These are phyloP conservation scores for Torymus tubicola DNA, from an alignment of 2,888 invertebrate genomes.

Conservation along the genomic window DNA sequence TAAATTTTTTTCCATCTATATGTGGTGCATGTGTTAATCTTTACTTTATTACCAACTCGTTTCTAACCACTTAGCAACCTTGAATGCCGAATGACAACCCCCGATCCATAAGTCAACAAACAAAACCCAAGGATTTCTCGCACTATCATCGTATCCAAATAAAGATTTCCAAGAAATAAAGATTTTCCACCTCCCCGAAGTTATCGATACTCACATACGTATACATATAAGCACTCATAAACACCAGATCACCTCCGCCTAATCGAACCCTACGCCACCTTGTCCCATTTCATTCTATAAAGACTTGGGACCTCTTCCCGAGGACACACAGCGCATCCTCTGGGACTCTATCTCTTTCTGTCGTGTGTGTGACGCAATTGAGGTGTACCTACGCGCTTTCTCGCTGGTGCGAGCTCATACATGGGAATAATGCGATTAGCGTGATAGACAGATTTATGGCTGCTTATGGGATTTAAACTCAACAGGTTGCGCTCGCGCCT, in stretches of 20 bases:
- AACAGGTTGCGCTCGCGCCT: conserved; percentile 66
- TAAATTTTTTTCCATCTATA: too few species aligned
- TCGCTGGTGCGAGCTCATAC: neutral
- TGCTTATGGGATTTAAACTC: conserved; percentile 71
- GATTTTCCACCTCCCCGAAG: too few species aligned
- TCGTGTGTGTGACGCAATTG: conserved; percentile 12
- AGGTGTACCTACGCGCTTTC: neutral
- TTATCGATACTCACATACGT: too few species aligned
- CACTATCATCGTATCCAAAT: neutral
- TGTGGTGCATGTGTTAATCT: too few species aligned
- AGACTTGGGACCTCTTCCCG: too few species aligned
- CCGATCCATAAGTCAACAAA: neutral
- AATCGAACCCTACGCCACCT: neutral
- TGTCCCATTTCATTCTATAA: neutral
- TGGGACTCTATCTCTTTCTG: neutral
- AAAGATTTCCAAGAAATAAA: too few species aligned
- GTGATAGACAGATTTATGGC: conserved; percentile 68
- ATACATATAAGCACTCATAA: too few species aligned
- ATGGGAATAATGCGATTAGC: conserved; percentile 69
- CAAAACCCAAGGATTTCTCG: neutral
- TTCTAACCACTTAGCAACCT: too few species aligned
- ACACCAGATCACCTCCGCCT: too few species aligned
- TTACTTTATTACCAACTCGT: too few species aligned
- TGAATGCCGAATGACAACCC: too few species aligned
- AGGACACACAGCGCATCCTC: neutral